phyloP scores from a whole-genome alignment of 2,888 invertebrate genomes.

The Epicampocera succincta region DNA sequence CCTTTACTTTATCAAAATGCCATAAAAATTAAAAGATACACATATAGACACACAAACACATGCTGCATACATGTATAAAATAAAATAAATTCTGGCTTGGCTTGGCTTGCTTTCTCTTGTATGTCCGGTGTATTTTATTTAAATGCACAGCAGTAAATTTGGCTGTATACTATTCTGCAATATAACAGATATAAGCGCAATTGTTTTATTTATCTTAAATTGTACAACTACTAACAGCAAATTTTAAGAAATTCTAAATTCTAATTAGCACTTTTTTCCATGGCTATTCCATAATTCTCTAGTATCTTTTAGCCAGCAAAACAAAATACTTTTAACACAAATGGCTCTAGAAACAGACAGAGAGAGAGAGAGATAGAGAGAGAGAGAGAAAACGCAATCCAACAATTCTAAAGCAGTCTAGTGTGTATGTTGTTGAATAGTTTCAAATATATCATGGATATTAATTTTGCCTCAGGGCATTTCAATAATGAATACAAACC shows the following conservation, averaged over 20 bases:
- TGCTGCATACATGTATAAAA: background rate
- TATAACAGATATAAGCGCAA: background rate
- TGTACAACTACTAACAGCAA: no score
- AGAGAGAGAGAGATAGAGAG: no score
- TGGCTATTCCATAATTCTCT: background rate
- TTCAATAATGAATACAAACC: constrained; percentile 63
- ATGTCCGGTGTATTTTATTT: constrained; percentile 24
- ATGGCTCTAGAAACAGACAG: constrained; percentile 33
- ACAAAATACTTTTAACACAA: constrained; percentile 44
- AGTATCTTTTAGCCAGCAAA: constrained; percentile 18
- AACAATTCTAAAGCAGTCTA: background rate
- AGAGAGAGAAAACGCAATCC: constrained; percentile 32
- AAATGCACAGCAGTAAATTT: background rate
- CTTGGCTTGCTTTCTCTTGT: background rate
- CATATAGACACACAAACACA: background rate
- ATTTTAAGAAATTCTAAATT: constrained; percentile 7
- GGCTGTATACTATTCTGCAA: background rate
- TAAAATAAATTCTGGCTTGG: background rate
- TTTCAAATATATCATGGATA: constrained; percentile 69
- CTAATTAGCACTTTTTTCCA: constrained; percentile 8
- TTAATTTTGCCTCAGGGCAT: constrained; percentile 64
- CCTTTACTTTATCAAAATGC: constrained; percentile 18
- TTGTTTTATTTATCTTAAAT: background rate
- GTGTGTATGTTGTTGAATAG: constrained; percentile 36
- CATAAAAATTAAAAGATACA: constrained; percentile 45